These are phyloP conservation scores for Tinamus guttatus DNA, from an alignment of 2,113 vertebrate species.

Conservation along the genomic window DNA sequence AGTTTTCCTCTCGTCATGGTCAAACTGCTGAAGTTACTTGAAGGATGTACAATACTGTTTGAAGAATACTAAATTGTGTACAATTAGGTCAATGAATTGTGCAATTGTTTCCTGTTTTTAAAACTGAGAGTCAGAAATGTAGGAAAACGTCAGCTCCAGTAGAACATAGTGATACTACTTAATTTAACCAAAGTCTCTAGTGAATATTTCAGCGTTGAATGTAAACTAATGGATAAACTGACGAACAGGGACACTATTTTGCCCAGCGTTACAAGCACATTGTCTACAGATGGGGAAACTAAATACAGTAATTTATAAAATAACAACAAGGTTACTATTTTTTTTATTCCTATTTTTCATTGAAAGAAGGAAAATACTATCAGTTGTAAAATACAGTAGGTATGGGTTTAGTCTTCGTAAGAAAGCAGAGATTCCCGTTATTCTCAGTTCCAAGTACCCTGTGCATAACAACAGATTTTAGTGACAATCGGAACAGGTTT, in stretches of 20 bases:
- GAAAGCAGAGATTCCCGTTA: constrained; percentile 68
- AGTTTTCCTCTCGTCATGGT: constrained; percentile 77
- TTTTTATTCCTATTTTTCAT: constrained; percentile 76
- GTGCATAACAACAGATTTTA: constrained; percentile 82
- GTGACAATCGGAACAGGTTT: constrained; percentile 96
- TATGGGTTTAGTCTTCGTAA: constrained; percentile 70
- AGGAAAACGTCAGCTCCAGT: constrained; percentile 77
- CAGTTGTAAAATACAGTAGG: constrained; percentile 70
- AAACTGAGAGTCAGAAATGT: constrained; percentile 71
- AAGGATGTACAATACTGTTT: constrained; percentile 80
- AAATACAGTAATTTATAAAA: constrained; percentile 77
- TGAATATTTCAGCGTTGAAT: constrained; percentile 86
- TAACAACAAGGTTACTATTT: constrained; percentile 77
- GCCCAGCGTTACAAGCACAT: constrained; percentile 81
- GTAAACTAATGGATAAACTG: constrained; percentile 86
- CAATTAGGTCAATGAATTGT: constrained; percentile 80
- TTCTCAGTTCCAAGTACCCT: constrained; percentile 69
- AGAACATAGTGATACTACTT: constrained; percentile 81
- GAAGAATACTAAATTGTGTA: constrained; percentile 75
- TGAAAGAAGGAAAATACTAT: constrained; percentile 68
- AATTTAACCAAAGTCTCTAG: constrained; percentile 93
- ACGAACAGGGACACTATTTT: constrained; percentile 79
- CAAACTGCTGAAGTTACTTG: constrained; percentile 81
- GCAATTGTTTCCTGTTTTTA: constrained; percentile 73
- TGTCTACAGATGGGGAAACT: constrained; percentile 73